Base-by-base conservation (phyloP, 92 coral and sea anemone species). In the Pocillopora grandis region DNA sequence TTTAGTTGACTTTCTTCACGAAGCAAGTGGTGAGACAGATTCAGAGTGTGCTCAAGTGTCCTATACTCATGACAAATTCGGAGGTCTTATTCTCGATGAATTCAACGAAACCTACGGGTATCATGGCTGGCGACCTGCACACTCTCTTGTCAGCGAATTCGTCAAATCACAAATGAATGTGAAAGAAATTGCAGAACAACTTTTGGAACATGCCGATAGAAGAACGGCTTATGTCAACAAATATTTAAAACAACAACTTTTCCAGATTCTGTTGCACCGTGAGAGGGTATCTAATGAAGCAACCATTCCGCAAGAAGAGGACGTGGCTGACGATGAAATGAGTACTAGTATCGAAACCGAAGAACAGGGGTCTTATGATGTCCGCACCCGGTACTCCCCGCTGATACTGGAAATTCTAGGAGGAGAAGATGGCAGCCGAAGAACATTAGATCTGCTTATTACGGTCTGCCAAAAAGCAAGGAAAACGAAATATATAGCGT, bases 71-170 rank as follows among this genome's bases (percentile, higher is more conserved):
- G 86, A 84, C 33, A 80, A 61, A 0, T 90, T 90, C 58, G 91
- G 91, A 27, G 93, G 93, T 16, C 78, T 90, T 42, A 91, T 90
- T 35, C 89, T 90, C 2, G 87, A 90, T 42, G 93, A 66, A 14
- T n/a, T 35, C 78, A 84, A 78, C 33, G 91, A 90, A 70, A 56
- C 85, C 10, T 56, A 62, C 9, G 91, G 89, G 10, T 90, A 83
- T 66, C 36, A 84, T 31, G 93, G 93, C 12, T 90, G 93, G 91
- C 84, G 93, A 61, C 93, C 93, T 1, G 93, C 93, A 17, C 93
- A 90, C 56, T 81, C 88, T 14, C 93, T 90, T 9, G 93, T 90
- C 18, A 89, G 89, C 3, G 91, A 90, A 75, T 89, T 87, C 67
- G 84, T 87, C 2, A 90, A 66, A 20, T 76, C 88, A 19, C 17